Base-by-base conservation (phyloP, 2,113 vertebrate species). In the Gallinago media region DNA sequence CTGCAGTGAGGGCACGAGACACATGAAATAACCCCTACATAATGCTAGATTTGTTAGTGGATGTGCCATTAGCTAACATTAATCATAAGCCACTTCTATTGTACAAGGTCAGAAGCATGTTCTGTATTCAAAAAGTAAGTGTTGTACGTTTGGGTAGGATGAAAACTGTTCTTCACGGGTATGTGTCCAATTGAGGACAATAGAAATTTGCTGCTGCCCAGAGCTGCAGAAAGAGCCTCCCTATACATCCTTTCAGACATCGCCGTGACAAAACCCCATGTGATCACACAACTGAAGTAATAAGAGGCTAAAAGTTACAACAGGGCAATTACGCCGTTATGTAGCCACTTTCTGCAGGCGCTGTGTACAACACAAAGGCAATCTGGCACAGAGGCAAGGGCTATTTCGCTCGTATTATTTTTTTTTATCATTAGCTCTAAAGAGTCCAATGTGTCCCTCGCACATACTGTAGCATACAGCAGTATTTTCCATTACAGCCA, bases 121-220 rank as follows among this genome's bases (percentile, higher is more conserved):
- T 89, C 92, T 46, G 52, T 19, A 23, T 89, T 91, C 62, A 66
- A 14, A 61, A 84, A 54, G 55, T 13, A 66, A 68, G 79, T 1
- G 40, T 8, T 26, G 27, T 25, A 19, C 5, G 0, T 55, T 47
- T 19, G 84, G 66, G 66, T 12, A 81, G 88, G 77, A 95, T 76
- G 87, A 80, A 79, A 70, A 38, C 66, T 66, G 11, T 85, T 86
- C 85, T 89, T 85, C 50, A 23, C 1, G 1, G 40, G 54, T 54
- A 74, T 17, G 56, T 71, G 86, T 84, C 91, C 96, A 81, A 40
- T 59, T 9, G 86, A 67, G 93, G 67, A 92, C 93, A 94, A 96
- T 40, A 76, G 88, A 73, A 55, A 66, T 76, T 29, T 34, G 70
- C 91, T 56, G 80, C 87, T 85, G 77, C 66, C 82, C 61, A 29